Conservation (phyloP, 2,888 invertebrate genomes). For the Xiphydria camelus region DNA sequence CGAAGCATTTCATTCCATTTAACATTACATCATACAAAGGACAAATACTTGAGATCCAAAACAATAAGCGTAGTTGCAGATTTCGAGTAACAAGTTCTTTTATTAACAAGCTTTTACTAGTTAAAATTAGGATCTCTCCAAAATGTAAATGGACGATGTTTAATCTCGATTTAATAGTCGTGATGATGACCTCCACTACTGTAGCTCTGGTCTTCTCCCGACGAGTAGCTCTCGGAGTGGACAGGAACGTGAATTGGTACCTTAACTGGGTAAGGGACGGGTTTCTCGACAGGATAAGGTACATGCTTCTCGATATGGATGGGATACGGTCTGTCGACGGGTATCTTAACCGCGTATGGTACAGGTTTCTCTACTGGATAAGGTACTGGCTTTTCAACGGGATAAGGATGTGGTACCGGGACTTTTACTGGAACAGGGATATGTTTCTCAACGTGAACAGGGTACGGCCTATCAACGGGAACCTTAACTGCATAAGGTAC, state of each 20-base stretch:
- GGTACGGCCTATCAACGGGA: conserved; percentile 66
- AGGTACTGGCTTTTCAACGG: conserved; percentile 70
- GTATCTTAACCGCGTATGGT: conserved; percentile 69
- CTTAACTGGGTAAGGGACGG: conserved; percentile 60
- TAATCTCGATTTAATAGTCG: too few species aligned
- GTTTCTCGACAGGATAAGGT: conserved; percentile 40
- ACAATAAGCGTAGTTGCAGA: too few species aligned
- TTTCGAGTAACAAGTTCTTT: too few species aligned
- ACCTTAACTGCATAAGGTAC: conserved; percentile 67
- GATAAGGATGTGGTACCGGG: conserved; percentile 64
- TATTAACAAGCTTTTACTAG: too few species aligned
- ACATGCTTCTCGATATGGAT: conserved; percentile 57
- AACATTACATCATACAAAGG: too few species aligned
- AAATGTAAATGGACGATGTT: too few species aligned
- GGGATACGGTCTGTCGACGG: conserved; percentile 68
- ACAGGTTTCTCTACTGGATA: conserved; percentile 65
- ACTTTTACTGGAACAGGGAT: conserved; percentile 64
- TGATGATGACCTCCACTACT: conserved; percentile 3
- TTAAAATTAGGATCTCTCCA: too few species aligned
- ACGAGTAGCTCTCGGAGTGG: conserved; percentile 34
- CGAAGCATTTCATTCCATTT: too few species aligned
- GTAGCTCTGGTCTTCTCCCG: conserved; percentile 5
- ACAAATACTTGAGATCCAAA: too few species aligned
- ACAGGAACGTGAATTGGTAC: conserved; percentile 61
- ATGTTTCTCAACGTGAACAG: conserved; percentile 62